Conservation (phyloP, 2,888 invertebrate species). For the Capitulum mitella region DNA sequence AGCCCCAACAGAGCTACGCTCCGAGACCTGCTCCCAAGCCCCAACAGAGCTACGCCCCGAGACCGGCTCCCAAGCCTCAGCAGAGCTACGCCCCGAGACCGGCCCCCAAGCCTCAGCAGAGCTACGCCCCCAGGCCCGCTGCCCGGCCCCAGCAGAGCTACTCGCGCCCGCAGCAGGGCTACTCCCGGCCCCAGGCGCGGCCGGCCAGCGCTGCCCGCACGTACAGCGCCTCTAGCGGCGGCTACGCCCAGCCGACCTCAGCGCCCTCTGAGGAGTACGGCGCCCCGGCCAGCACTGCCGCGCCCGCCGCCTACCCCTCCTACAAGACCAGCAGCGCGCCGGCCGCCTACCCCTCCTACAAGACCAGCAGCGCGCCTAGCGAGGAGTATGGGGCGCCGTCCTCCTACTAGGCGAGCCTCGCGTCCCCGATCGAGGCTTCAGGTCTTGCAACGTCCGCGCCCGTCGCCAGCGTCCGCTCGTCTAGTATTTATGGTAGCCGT, state of each 20-base stretch:
- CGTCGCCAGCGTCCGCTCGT: too few relatives aligned
- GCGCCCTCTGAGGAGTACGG: constrained; percentile 9
- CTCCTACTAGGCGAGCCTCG: too few relatives aligned
- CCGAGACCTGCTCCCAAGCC: neutral
- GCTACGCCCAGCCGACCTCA: neutral
- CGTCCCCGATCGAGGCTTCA: too few relatives aligned
- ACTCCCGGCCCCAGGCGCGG: neutral
- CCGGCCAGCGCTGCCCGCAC: neutral
- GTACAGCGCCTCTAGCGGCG: constrained; percentile 10
- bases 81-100: neutral
- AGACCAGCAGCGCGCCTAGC: neutral
- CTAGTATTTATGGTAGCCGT: too few relatives aligned
- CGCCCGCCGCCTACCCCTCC: neutral
- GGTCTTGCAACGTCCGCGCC: too few relatives aligned
- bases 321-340: neutral
- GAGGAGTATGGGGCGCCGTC: neutral
- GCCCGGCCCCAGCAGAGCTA: neutral
- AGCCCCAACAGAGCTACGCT: neutral
- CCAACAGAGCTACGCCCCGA: neutral
- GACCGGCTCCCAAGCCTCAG: neutral
- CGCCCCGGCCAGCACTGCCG: neutral
- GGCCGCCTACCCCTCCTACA: neutral
- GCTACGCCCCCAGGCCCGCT: too few relatives aligned
- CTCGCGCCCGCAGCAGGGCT: neutral
- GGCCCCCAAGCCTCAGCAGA: neutral